Conservation (phyloP, 2,113 vertebrate genomes). For the Macaca fascicularis region T2T-MFA8v1.1 NC_088375.1:156175001-156175500, state of each 20-base stretch:
- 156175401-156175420: slow-evolving; percentile 20
- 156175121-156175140: neutral
- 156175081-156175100: neutral
- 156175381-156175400: neutral
- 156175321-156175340: slow-evolving; percentile 27
- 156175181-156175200: fast-evolving
- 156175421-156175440: neutral
- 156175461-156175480: neutral
- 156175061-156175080: neutral
- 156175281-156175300: neutral
- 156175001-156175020: neutral
- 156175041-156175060: fast-evolving
- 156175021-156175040: fast-evolving
- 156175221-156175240: neutral
- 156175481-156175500: neutral
- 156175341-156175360: neutral
- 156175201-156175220: neutral
- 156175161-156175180: neutral
- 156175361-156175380: slow-evolving; percentile 24
- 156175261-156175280: slow-evolving; percentile 5
- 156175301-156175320: neutral
- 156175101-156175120: neutral
- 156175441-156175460: slow-evolving; percentile 25
- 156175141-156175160: too few relatives aligned
- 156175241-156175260: neutral